Evolutionary conservation across 1,140 invertebrate genomes (phyloP).

Genomic region (Saccostrea cuccullata): DNA sequence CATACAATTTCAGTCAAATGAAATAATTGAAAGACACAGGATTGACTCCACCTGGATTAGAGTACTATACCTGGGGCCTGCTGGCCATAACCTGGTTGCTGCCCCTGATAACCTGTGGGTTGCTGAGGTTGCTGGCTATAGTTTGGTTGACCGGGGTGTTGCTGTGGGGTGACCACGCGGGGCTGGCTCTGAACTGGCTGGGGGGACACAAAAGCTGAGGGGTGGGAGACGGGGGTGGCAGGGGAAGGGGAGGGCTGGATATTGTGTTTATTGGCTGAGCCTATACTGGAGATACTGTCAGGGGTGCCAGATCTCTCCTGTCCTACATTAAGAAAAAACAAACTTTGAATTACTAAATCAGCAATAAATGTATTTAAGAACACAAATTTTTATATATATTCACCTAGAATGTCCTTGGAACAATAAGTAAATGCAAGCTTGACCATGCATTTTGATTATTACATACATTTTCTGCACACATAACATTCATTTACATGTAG

Average conservation of each 20-base stretch:
- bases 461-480: too few species aligned
- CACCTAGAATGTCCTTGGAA: too few species aligned
- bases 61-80: conserved; percentile 7
- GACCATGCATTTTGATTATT: too few species aligned
- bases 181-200: conserved; percentile 52
- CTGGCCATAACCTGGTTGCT: conserved; percentile 36
- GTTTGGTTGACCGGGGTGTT: conserved; percentile 50
- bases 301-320: conserved; percentile 69
- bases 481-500: too few species aligned
- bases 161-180: conserved; percentile 40
- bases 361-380: too few species aligned
- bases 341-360: too few species aligned
- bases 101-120: conserved; percentile 28
- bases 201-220: conserved; percentile 40
- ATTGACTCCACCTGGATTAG: too few species aligned
- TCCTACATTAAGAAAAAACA: not conserved
- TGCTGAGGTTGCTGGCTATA: conserved; percentile 48
- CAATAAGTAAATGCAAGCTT: too few species aligned
- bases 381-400: too few species aligned
- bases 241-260: conserved; percentile 43
- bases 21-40: too few species aligned
- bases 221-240: conserved; percentile 12
- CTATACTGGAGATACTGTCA: conserved; percentile 74
- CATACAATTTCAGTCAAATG: too few species aligned
- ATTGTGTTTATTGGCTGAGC: conserved; percentile 65